A percentile compares a stretch with the other conserved stretches of the same genome.
Conservation (phyloP, 2,797 vertebrate species). For the Allobates femoralis region DNA sequence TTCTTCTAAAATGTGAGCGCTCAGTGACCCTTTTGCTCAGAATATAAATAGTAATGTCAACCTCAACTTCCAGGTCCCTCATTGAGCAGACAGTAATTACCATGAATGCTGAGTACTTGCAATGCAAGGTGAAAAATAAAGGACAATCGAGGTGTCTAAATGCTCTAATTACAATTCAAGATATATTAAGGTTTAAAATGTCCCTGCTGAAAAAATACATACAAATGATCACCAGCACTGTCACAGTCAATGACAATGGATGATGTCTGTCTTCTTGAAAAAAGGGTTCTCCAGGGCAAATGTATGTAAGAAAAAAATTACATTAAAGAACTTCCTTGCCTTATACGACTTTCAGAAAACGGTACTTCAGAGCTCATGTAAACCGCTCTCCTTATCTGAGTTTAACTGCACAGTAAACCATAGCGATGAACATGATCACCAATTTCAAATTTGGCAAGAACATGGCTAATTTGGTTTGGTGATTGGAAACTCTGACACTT, state of each 20-base stretch:
- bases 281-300: not conserved
- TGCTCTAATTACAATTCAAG: conserved; percentile 20
- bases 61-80: not conserved
- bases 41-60: conserved; percentile 27
- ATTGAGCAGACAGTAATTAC: conserved; percentile 31
- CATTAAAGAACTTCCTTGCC: not conserved
- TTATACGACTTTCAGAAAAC: not conserved
- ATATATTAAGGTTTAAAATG: conserved; percentile 31
- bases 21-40: conserved; percentile 4
- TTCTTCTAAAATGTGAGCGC: conserved; percentile 1
- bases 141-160: not conserved
- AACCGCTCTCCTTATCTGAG: too few species aligned
- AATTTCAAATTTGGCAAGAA: too few species aligned
- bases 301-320: not conserved
- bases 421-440: too few species aligned
- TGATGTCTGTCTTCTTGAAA: not conserved
- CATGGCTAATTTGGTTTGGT: too few species aligned
- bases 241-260: not conserved
- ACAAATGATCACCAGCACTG: not conserved
- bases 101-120: not conserved
- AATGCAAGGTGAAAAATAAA: conserved; percentile 35
- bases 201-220: not conserved
- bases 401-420: too few species aligned
- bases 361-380: too few species aligned
- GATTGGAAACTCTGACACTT: too few species aligned